phyloP scores from a whole-genome alignment of 2,113 vertebrate species.

The Uria aalge region DNA sequence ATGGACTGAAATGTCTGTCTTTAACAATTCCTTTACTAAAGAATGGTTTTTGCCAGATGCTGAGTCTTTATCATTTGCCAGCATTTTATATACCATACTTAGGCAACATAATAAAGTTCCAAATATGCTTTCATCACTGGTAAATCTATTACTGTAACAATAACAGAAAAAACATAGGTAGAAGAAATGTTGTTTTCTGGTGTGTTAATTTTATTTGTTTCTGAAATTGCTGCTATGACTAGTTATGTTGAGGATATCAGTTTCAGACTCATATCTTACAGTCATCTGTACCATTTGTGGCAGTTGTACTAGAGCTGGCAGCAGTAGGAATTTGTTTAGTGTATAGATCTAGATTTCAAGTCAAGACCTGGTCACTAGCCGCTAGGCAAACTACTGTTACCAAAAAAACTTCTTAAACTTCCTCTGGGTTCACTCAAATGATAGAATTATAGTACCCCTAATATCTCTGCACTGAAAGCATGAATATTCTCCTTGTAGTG shows the following conservation, averaged over 20 bases:
- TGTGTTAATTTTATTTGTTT: not conserved
- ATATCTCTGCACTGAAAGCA: not conserved
- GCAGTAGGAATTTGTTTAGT: not conserved
- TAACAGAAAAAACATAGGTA: not conserved
- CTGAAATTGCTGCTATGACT: not conserved
- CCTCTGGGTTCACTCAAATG: not conserved
- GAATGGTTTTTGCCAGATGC: not conserved
- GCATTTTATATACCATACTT: not conserved
- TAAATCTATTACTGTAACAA: not conserved
- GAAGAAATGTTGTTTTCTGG: not conserved
- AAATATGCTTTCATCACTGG: not conserved
- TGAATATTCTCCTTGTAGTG: not conserved
- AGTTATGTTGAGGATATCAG: not conserved
- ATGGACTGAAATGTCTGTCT: not conserved
- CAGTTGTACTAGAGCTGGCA: not conserved
- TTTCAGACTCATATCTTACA: not conserved
- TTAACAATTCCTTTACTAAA: not conserved
- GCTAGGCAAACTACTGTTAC: not conserved
- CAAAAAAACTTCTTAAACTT: not conserved
- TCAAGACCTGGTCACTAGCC: not conserved
- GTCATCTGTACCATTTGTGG: not conserved
- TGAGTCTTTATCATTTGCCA: not conserved
- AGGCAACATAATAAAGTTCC: not conserved
- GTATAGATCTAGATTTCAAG: not conserved
- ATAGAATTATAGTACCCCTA: not conserved